Evolutionary conservation across 2,113 vertebrate species (phyloP), one percentile per base, ranked within the genome.

Genomic region (Oryzias woworae): DNA sequence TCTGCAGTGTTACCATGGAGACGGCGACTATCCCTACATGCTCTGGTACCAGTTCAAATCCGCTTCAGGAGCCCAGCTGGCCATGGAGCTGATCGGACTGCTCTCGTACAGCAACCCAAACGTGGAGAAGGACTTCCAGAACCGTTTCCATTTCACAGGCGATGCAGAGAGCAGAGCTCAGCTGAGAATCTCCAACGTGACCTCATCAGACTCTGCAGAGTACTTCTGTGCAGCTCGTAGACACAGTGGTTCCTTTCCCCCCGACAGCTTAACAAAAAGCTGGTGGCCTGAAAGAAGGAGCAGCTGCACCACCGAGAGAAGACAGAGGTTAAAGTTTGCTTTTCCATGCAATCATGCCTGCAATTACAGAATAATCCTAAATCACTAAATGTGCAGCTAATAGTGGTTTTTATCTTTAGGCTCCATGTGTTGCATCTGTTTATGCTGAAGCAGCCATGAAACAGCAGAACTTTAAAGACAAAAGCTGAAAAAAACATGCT

Each of bases 21-120:
- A 85, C 23, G 57, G 41, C 44, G n/a, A 28, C 65, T 80, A 72
- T 12, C 67, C 67, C 64, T 75, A 77, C 61, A 75, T 80, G 79
- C 22, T 15, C 1, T 80, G 79, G 76, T 82, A 82, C 53, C 53
- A 5, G 49, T 14, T 58, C 45, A 62, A 22, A 53, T 49, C 70
- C 14, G 20, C 66, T 28, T 49, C 62, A 23, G 64, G 73, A 69
- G 57, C 26, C 5, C 61, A 41, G 14, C 13, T 0, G 1, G 3
- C 55, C 55, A 57, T 81, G 65, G 71, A 75, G 22, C 68, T 81
- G 51, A 78, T 84, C 17, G 81, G 81, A 48, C 7, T 0, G 14
- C 68, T 81, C 26, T 16, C 71, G 0, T 73, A 78, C 26, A 69
- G 70, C 22, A 70, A 16, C 0, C 0, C 36, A 15, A 66, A 3